Base-by-base conservation (phyloP, 1,140 invertebrate genomes). In the Palaemon carinicauda region DNA sequence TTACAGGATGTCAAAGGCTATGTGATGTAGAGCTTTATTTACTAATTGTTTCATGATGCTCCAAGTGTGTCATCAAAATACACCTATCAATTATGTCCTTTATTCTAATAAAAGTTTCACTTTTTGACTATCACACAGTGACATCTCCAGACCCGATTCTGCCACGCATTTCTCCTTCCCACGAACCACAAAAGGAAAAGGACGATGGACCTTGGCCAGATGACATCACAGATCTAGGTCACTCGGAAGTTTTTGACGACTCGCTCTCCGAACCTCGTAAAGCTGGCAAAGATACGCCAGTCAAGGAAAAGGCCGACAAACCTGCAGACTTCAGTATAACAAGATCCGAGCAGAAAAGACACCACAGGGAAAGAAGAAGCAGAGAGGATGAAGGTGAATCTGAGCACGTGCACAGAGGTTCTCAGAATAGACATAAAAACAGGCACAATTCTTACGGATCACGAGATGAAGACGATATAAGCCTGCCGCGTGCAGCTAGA, bases 171-270 rank as follows among this genome's bases (percentile, higher is more conserved):
- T 7, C 52, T 1, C 29, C 85, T 24, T 53, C 74, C 10, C n/a
- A n/a, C 21, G 82, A 85, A 19, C 54, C 56, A 4, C 41, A 54
- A 1, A 29, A 54, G 5, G 56, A 24, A 21, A 83, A 73, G 75
- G 71, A 77, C 19, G 82, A 84, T 1, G 87, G 89, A 12, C 87
- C 87, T 12, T 84, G 80, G 56, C 87, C 87, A 7, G 89, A 89
- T 50, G 89, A 89, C 74, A 53, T 81, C 21, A 89, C 89, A 2
- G 89, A 89, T 31, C 83, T 86, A 4, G 89, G 87, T 14, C 89
- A 82, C 24, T 89, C 89, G n/a, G 89, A 89, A 52, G 89, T 89
- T 3, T 89, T 89, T 31, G 89, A 89, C 14, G 89, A 89, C 52
- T 89, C 89, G 4, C 78, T 88, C 5, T 89, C 89, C 14, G 89